A percentile compares a stretch with the other conserved stretches of the same genome.
Conservation (phyloP, 64 coral and sea anemone genomes). For the Stichodactyla mertensii region DNA sequence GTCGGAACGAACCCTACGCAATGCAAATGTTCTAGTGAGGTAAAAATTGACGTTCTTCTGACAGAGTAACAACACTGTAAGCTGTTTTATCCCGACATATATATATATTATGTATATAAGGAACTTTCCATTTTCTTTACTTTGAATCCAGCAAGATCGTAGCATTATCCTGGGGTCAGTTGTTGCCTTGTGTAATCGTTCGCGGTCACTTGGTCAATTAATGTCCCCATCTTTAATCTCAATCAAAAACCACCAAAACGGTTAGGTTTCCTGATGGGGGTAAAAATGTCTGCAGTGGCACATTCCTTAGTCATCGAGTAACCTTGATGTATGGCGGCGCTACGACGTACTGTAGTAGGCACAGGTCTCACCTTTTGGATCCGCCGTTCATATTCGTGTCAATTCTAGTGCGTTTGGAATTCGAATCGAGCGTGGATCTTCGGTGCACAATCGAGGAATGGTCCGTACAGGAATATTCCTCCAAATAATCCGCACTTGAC, state of each 20-base stretch:
- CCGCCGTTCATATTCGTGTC: constrained; percentile 8
- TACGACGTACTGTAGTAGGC: no score
- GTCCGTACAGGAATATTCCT: constrained; percentile 3
- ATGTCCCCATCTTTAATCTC: neutral
- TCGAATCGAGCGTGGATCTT: neutral
- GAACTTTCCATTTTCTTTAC: no score
- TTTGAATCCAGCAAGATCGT: no score
- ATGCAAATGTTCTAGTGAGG: neutral
- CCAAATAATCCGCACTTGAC: neutral
- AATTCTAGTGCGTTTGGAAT: neutral
- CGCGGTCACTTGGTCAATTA: constrained; percentile 1
- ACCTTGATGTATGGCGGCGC: neutral
- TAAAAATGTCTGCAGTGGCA: neutral
- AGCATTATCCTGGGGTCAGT: neutral
- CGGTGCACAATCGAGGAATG: neutral
- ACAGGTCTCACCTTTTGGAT: neutral
- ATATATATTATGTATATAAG: no score
- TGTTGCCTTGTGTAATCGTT: neutral
- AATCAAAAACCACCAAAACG: neutral
- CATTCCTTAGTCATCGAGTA: neutral
- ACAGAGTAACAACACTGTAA: neutral
- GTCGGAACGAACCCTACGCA: neutral
- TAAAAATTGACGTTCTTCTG: neutral
- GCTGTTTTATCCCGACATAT: no score
- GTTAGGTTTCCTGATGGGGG: no score